Conservation (phyloP, 1,140 invertebrate species). For the Papilio machaon region DNA sequence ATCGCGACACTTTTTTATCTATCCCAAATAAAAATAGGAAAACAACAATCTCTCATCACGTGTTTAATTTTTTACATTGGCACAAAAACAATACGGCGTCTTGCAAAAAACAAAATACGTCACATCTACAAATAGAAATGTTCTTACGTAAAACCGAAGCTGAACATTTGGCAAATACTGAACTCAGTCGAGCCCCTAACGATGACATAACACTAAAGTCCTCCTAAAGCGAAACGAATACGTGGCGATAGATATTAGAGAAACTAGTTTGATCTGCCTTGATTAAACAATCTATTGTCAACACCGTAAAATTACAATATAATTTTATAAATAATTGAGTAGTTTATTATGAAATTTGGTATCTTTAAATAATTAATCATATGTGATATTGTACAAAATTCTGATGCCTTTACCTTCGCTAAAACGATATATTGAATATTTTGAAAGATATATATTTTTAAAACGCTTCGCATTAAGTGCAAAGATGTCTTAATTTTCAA, state of each 20-base stretch:
- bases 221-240: background rate
- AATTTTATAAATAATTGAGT: too few species aligned
- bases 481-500: background rate
- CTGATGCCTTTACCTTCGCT: too few species aligned
- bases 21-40: background rate
- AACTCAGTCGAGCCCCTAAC: conserved; percentile 30
- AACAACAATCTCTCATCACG: background rate
- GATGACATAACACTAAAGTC: conserved; percentile 22
- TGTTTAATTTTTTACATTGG: conserved; percentile 16
- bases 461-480: conserved; percentile 5
- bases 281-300: too few species aligned
- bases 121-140: conserved; percentile 9
- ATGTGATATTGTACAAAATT: too few species aligned
- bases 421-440: background rate
- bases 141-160: conserved; percentile 11
- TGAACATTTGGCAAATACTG: conserved; percentile 26
- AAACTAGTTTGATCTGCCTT: background rate
- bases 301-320: too few species aligned
- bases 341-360: too few species aligned
- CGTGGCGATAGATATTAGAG: background rate
- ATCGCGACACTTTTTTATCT: background rate
- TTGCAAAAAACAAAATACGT: conserved; percentile 15
- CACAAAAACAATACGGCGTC: conserved; percentile 7
- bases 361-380: too few species aligned
- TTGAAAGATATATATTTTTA: conserved; percentile 9